These are phyloP conservation scores for Pipra filicauda DNA, from an alignment of 2,113 vertebrate species.

Conservation along the genomic window DNA sequence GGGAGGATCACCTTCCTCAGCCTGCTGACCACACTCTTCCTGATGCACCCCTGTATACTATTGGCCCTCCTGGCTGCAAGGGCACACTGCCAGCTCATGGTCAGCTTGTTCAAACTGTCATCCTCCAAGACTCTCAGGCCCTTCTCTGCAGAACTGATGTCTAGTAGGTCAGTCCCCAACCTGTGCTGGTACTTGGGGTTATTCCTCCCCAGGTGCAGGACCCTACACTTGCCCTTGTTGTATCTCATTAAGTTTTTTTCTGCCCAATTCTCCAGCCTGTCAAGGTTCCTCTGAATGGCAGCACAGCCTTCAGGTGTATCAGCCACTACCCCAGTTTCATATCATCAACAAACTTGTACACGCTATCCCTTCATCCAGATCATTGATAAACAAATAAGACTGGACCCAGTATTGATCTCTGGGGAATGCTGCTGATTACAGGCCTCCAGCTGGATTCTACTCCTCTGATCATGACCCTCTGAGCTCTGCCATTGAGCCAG, in stretches of 20 bases:
- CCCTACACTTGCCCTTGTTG: background rate
- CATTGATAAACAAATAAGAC: background rate
- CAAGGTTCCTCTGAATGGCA: background rate
- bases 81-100: background rate
- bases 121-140: background rate
- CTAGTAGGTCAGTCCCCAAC: background rate
- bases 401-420: background rate
- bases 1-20: background rate
- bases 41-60: too few relatives aligned
- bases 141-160: background rate
- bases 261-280: background rate
- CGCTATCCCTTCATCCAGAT: background rate
- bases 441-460: background rate
- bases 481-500: background rate
- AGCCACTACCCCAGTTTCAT: background rate
- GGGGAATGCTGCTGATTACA: background rate
- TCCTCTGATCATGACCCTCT: background rate
- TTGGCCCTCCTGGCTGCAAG: too few relatives aligned
- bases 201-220: background rate
- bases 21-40: background rate
- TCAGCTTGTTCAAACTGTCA: background rate
- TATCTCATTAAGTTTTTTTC: background rate
- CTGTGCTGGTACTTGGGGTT: background rate
- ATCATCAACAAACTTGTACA: background rate
- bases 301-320: background rate